Evolutionary conservation across 2,888 invertebrate species (phyloP).

Genomic region (Campoletis raptor): DNA sequence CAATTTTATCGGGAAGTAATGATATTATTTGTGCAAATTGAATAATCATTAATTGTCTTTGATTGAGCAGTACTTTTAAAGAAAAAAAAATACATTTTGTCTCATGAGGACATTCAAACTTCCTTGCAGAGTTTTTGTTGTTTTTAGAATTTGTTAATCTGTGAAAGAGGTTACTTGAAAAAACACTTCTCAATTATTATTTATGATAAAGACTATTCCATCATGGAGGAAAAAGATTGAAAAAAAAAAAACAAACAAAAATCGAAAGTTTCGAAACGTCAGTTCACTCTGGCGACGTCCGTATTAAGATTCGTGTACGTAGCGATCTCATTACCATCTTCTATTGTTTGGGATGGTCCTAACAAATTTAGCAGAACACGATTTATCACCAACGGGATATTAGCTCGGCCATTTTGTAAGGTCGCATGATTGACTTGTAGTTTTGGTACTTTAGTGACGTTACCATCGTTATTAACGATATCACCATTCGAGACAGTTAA

Average conservation of each 20-base stretch:
- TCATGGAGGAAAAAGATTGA: slow-evolving; percentile 3
- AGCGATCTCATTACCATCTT: slow-evolving; percentile 76
- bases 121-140: neutral
- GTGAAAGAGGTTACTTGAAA: neutral
- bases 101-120: neutral
- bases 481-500: slow-evolving; percentile 14
- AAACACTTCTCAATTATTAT: neutral
- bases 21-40: neutral
- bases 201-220: neutral
- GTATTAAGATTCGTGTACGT: slow-evolving; percentile 81
- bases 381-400: slow-evolving; percentile 82
- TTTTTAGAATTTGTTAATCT: neutral
- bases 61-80: neutral
- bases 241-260: slow-evolving; percentile 2
- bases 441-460: slow-evolving; percentile 69
- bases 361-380: slow-evolving; percentile 80
- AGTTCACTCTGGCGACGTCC: slow-evolving; percentile 79
- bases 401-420: slow-evolving; percentile 80
- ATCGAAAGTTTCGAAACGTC: neutral
- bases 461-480: slow-evolving; percentile 12
- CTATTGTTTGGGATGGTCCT: slow-evolving; percentile 78
- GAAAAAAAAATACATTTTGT: neutral
- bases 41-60: neutral
- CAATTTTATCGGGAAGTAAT: neutral
- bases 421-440: slow-evolving; percentile 77